These are phyloP conservation scores for Nasua narica DNA, from an alignment of 2,797 vertebrate genomes.

Conservation along the genomic window DNA sequence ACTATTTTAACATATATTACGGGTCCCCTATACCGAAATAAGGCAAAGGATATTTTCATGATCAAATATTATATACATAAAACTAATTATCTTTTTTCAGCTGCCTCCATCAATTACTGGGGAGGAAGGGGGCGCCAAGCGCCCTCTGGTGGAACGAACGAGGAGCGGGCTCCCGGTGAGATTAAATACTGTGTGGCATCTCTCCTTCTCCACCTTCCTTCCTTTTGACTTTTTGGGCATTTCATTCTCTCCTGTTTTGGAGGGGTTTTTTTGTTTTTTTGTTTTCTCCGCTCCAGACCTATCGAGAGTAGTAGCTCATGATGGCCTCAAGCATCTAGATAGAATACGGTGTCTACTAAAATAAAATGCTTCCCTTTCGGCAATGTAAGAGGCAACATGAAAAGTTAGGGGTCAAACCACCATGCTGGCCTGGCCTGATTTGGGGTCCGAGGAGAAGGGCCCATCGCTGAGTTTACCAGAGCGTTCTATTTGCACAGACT, in stretches of 20 bases:
- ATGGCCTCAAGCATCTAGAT: background rate
- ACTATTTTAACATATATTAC: constrained; percentile 91
- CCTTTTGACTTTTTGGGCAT: background rate
- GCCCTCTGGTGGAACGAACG: constrained; percentile 77
- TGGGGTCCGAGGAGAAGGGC: background rate
- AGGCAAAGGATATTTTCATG: constrained; percentile 90
- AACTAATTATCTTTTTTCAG: constrained; percentile 90
- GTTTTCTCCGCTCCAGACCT: background rate
- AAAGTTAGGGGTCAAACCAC: background rate
- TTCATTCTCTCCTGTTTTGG: background rate
- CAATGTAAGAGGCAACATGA: background rate
- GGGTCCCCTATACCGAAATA: constrained; percentile 89
- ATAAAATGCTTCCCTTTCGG: background rate
- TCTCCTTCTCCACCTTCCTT: background rate
- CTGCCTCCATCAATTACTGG: constrained; percentile 87
- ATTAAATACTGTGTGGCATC: background rate
- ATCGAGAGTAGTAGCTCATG: background rate
- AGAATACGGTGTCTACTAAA: background rate
- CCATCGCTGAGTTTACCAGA: background rate
- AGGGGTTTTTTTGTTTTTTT: background rate
- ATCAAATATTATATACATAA: constrained; percentile 93
- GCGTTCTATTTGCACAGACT: background rate
- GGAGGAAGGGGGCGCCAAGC: constrained; percentile 60
- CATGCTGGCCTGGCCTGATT: background rate
- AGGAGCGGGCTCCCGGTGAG: background rate